Conservation (phyloP, 2,797 vertebrate genomes). For the Pangasius mekongensis region DNA sequence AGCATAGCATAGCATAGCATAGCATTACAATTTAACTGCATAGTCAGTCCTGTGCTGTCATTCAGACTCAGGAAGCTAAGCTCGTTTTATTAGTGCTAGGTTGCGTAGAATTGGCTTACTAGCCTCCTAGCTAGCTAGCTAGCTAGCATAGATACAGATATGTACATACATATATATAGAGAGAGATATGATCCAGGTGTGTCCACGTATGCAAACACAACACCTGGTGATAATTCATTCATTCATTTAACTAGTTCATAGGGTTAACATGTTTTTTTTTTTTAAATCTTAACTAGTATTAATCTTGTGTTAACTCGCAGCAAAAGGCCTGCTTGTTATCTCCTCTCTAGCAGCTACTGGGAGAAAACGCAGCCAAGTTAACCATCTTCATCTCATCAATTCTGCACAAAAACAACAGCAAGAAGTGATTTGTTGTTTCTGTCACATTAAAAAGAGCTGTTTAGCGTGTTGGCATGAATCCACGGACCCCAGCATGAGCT, state of each 20-base stretch:
- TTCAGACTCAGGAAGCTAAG: slow-evolving; percentile 9
- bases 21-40: neutral
- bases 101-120: neutral
- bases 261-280: neutral
- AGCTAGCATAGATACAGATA: neutral
- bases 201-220: neutral
- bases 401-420: neutral
- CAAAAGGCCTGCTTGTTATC: neutral
- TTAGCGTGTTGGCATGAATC: too few species aligned
- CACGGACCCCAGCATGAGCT: neutral
- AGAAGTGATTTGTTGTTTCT: too few species aligned
- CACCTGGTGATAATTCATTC: neutral
- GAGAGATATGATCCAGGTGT: neutral
- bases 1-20: neutral
- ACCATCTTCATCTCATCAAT: neutral
- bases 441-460: neutral
- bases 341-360: too few species aligned
- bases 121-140: neutral
- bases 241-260: neutral
- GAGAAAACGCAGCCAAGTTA: neutral
- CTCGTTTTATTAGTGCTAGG: neutral
- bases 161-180: neutral
- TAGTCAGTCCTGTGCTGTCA: slow-evolving; percentile 24
- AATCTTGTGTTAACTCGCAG: neutral
- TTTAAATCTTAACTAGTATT: neutral